Evolutionary conservation across 2,888 invertebrate species (phyloP).

Genomic region (Therioaphis trifolii): DNA sequence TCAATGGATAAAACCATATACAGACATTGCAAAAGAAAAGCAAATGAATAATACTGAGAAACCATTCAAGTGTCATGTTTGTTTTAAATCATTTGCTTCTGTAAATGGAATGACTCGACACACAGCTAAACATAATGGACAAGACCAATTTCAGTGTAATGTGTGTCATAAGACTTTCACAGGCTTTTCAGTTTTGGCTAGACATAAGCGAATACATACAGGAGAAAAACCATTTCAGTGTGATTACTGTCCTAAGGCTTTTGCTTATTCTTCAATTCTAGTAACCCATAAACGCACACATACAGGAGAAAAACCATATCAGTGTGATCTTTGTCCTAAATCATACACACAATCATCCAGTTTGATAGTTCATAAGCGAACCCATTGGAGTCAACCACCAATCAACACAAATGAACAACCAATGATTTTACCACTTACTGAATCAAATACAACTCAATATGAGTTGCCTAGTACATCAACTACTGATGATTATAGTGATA

Average conservation of each 20-base stretch:
- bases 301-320: slow-evolving; percentile 42
- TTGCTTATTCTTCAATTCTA: slow-evolving; percentile 46
- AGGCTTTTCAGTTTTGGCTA: neutral
- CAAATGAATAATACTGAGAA: neutral
- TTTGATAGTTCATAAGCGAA: slow-evolving; percentile 50
- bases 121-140: slow-evolving; percentile 12
- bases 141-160: slow-evolving; percentile 33
- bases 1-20: slow-evolving; percentile 36
- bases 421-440: neutral
- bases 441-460: neutral
- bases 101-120: slow-evolving; percentile 35
- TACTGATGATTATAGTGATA: slow-evolving; percentile 23
- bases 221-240: slow-evolving; percentile 44
- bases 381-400: slow-evolving; percentile 21
- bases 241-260: slow-evolving; percentile 22
- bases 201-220: slow-evolving; percentile 36
- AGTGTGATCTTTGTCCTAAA: slow-evolving; percentile 45
- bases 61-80: slow-evolving; percentile 33
- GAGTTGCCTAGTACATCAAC: neutral
- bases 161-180: slow-evolving; percentile 34
- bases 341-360: slow-evolving; percentile 43
- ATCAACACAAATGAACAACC: neutral
- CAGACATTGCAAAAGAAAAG: neutral
- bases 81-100: slow-evolving; percentile 15
- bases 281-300: slow-evolving; percentile 36